A percentile compares a stretch with the other conserved stretches of the same genome.
phyloP scores from a whole-genome alignment of 2,797 vertebrate genomes.

The Molothrus ater region DNA sequence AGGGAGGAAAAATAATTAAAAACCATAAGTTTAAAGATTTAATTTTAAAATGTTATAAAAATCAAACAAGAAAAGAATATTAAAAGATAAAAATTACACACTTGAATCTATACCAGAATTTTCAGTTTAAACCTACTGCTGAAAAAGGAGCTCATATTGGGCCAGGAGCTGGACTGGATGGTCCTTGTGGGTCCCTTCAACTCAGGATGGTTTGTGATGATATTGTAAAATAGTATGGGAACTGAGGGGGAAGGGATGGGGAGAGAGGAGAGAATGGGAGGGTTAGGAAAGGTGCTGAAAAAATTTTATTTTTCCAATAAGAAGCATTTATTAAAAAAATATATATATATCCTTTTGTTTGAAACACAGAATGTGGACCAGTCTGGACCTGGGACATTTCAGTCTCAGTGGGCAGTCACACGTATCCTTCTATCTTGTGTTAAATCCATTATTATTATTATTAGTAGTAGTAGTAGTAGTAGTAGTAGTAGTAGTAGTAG shows the following conservation, averaged over 20 bases:
- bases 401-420: background rate
- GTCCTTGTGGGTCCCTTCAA: background rate
- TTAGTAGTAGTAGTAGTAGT: too few species aligned
- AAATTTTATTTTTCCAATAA: background rate
- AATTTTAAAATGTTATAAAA: background rate
- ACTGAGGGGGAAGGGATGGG: background rate
- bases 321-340: background rate
- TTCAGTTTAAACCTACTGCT: background rate
- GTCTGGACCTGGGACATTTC: background rate
- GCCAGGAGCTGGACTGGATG: background rate
- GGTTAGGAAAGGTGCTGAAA: background rate
- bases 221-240: background rate
- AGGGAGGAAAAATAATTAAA: background rate
- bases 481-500: too few species aligned
- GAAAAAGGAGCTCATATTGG: background rate
- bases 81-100: background rate
- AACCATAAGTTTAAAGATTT: background rate
- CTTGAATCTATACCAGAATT: background rate
- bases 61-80: background rate
- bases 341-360: background rate
- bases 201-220: background rate
- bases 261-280: background rate
- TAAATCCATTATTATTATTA: background rate
- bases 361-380: background rate
- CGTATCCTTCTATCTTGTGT: background rate